Evolutionary conservation across 2,797 vertebrate genomes (phyloP), one percentile per base, ranked within the genome.

Genomic region (Etheostoma perlongum): DNA sequence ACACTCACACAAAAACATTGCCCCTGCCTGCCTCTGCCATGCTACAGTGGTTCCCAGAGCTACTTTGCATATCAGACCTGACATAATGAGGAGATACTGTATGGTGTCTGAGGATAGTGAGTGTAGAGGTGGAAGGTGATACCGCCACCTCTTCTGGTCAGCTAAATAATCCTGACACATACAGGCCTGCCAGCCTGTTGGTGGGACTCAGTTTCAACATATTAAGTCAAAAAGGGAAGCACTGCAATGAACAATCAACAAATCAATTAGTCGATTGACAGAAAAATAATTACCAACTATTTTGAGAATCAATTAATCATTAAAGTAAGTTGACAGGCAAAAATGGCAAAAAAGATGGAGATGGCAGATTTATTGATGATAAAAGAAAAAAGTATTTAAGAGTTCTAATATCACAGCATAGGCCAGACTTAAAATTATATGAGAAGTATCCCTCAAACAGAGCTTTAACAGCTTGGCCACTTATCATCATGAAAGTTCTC

Each of bases 21-120:
- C 16, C 42, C 33, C 68, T 48, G 70, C 63, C 74, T 70, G 60
- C 72, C 46, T 58, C 74, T 70, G 74, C 63, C 55, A 76, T 59
- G 80, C 78, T 61, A 61, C 82, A 82, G 72, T 74, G 71, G 82
- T 66, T 81, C 54, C 76, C 4, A 5, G 33, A 55, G 19, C 76
- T 81, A 55, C 81, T 92, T 91, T 91, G 76, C 82, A 89, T 91
- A 88, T 89, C 80, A 74, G 82, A 83, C 18, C 46, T 86, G 87
- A 88, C 87, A 87, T 75, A 82, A 84, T 78, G 83, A 88, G 85
- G 83, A 88, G 87, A 78, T 81, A 78, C 69, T 72, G 86, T 65
- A 51, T 69, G 77, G 83, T 84, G 90, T 86, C 77, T 72, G 70
- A 79, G 85, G 79, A 85, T 76, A 76, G 78, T 72, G 78, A 75